Base-by-base conservation (phyloP, 2,888 invertebrate species). In the Pseudococcus jackbeardsleyi region DNA sequence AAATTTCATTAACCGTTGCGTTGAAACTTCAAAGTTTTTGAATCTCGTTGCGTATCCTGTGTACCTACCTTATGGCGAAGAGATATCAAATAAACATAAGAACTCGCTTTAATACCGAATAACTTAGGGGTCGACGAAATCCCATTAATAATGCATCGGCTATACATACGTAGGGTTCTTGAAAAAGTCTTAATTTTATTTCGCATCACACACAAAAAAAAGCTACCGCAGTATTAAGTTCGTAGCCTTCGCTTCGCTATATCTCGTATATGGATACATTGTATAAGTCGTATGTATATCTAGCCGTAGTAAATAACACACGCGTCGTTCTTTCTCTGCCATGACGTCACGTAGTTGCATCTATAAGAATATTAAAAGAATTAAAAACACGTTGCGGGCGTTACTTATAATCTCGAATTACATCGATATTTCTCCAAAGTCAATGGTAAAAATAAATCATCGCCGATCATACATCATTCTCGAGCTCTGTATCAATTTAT, bases 121-220 rank as follows among this genome's bases (percentile, higher is more conserved):
- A 59, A 59, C 59, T 59, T 59, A 59, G 11, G 54, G 59, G 59
- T 59, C n/a, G 59, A 11, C 59, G 19, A 59, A 59, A 59, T 59
- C 59, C 59, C 59, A 59, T 59, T 19, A 59, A 59, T 59, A 59
- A 59, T 59, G 59, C 59, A 59, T 19, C 59, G 59, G 19, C 19
- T 9, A 59, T 19, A 59, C 59, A 59, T 59, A 59, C n/a, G 26
- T 33, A 33, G 1, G 19, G 19, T 19, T 19, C 59, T 59, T 59
- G 59, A 59, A 59, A 59, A 59, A 59, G 59, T 59, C 59, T 59
- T 59, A 59, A 59, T 59, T 59, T 59, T 19, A 19, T 59, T 59
- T 59, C 8, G n/a, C 26, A 33, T 33, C 26, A 33, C 26, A 33
- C 26, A 59, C 0, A 59, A 59, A 59, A 59, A 59, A 59, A 19